These are phyloP conservation scores for Strigamia maritima DNA, from an alignment of 2,888 invertebrate species.

Conservation along the genomic window DNA sequence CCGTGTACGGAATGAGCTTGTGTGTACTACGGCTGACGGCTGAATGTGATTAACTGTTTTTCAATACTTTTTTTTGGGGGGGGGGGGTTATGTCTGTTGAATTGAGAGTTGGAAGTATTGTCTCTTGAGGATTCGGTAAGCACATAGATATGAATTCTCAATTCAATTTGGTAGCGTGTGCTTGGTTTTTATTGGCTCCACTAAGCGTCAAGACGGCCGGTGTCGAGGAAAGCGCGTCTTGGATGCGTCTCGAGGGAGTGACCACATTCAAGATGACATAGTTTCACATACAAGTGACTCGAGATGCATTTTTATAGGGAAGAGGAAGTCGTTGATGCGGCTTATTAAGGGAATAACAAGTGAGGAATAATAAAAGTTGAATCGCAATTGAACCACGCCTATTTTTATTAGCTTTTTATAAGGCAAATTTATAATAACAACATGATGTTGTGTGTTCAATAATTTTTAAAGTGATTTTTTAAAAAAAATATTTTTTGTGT, in stretches of 20 bases:
- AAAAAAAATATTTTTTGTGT: too few species aligned
- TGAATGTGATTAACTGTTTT: not conserved
- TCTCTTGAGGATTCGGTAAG: constrained; percentile 7
- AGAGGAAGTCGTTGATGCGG: not conserved
- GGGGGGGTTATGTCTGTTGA: not conserved
- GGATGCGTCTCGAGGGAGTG: constrained; percentile 15
- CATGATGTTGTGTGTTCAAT: too few species aligned
- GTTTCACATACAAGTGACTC: not conserved
- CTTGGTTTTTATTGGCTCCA: constrained; percentile 21
- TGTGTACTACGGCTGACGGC: too few species aligned
- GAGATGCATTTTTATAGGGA: not conserved
- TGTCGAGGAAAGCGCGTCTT: constrained; percentile 18
- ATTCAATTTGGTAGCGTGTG: constrained; percentile 21
- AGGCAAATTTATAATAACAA: not conserved
- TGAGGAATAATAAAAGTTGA: not conserved
- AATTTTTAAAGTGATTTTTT: not conserved
- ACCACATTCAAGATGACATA: constrained; percentile 25
- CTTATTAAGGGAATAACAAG: constrained; percentile 14
- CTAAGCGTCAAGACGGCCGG: constrained; percentile 18
- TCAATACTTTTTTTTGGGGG: not conserved
- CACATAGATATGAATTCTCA: constrained; percentile 21
- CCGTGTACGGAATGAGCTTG: too few species aligned
- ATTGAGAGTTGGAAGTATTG: not conserved
- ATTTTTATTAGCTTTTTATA: not conserved
- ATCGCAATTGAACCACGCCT: not conserved